Conservation (phyloP, 2,888 invertebrate species). For the Pseudoips prasinana region DNA sequence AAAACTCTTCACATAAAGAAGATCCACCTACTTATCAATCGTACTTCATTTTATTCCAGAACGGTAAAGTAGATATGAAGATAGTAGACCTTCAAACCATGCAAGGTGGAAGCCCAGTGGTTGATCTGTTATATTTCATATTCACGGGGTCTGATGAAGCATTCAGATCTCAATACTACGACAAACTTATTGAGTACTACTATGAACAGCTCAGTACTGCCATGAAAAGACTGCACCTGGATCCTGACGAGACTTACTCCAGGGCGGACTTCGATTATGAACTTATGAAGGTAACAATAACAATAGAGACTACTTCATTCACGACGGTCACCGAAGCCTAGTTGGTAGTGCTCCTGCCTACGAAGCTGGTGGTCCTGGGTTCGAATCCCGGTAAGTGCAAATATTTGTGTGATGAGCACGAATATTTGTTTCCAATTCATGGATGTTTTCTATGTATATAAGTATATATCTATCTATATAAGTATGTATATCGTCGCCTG, state of each 20-base stretch:
- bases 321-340: too few species aligned
- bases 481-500: too few species aligned
- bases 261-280: conserved; percentile 46
- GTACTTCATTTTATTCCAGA: background rate
- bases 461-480: too few species aligned
- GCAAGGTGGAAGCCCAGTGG: too few species aligned
- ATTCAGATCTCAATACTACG: conserved; percentile 27
- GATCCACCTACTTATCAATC: background rate
- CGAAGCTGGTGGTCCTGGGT: too few species aligned
- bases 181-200: too few species aligned
- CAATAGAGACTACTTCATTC: too few species aligned
- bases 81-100: conserved; percentile 54
- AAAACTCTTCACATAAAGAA: background rate
- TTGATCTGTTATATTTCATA: conserved; percentile 54
- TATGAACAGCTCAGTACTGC: conserved; percentile 31
- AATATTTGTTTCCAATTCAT: too few species aligned
- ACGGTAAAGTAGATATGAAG: conserved; percentile 18
- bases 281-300: conserved; percentile 46
- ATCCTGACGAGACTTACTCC: conserved; percentile 42
- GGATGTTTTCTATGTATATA: too few species aligned
- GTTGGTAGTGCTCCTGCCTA: too few species aligned
- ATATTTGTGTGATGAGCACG: too few species aligned
- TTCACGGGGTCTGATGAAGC: conserved; percentile 47
- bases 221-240: conserved; percentile 33
- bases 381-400: too few species aligned